Conservation (phyloP, 2,113 vertebrate genomes). For the Phylloscopus trochiloides region DNA sequence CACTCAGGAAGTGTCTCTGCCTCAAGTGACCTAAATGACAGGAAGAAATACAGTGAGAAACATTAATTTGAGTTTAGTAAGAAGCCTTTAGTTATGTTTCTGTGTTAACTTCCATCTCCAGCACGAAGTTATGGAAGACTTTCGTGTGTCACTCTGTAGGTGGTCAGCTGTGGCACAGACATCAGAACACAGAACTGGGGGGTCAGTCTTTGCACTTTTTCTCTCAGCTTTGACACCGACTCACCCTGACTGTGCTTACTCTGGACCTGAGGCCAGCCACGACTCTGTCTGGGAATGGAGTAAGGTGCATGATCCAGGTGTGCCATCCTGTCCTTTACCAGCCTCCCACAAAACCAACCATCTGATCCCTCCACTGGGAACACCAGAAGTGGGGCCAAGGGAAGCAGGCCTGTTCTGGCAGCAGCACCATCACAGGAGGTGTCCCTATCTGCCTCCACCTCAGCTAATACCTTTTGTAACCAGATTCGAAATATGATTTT, state of each 20-base stretch:
- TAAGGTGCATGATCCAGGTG: fast-evolving
- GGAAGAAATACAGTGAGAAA: conserved; percentile 12
- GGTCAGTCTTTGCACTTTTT: neutral
- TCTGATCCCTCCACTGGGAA: neutral
- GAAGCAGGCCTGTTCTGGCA: neutral
- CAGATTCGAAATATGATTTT: neutral
- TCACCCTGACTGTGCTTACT: neutral
- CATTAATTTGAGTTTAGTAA: neutral
- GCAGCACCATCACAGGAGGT: neutral
- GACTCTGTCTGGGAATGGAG: neutral
- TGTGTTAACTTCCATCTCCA: neutral
- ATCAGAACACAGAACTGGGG: neutral
- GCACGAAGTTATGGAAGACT: neutral
- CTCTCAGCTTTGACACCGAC: neutral
- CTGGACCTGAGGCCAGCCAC: neutral
- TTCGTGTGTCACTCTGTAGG: neutral
- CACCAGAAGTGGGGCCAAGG: neutral
- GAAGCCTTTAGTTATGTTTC: neutral
- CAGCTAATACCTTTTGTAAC: neutral
- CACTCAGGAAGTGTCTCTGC: conserved; percentile 14
- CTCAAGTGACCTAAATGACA: neutral
- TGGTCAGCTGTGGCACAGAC: neutral
- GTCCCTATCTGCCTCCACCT: neutral
- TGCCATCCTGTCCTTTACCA: neutral
- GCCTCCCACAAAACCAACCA: neutral